Percentiles rank a stretch among this genome's conserved stretches.
These are phyloP conservation scores for Noctua fimbriata DNA, from an alignment of 2,888 invertebrate genomes.

Conservation along the genomic window DNA sequence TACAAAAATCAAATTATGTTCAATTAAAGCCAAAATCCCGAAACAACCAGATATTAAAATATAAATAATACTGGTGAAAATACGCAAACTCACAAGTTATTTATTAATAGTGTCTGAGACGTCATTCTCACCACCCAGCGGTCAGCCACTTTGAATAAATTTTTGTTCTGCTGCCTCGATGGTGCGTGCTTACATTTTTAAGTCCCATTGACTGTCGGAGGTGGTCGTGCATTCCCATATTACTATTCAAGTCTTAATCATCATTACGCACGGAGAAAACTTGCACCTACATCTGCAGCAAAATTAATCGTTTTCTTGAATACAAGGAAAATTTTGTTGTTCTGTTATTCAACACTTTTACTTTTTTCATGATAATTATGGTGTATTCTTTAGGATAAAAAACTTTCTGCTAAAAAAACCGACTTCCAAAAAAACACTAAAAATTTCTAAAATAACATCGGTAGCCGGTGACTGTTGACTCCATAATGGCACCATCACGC, in stretches of 20 bases:
- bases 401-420: too few relatives aligned
- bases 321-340: neutral
- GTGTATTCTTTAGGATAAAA: neutral
- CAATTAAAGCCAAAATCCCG: neutral
- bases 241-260: constrained; percentile 36
- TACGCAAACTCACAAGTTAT: neutral
- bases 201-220: constrained; percentile 26
- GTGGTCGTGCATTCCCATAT: constrained; percentile 39
- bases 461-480: too few relatives aligned
- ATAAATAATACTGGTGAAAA: neutral
- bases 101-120: constrained; percentile 3
- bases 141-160: constrained; percentile 41
- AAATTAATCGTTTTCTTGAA: neutral
- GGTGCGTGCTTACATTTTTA: constrained; percentile 51
- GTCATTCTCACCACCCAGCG: constrained; percentile 18
- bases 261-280: constrained; percentile 24
- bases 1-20: neutral
- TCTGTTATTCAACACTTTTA: neutral
- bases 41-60: neutral
- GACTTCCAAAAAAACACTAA: too few relatives aligned
- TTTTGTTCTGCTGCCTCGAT: constrained; percentile 27
- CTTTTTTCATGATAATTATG: neutral
- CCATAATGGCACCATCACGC: too few relatives aligned
- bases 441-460: too few relatives aligned
- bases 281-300: constrained; percentile 1